Conservation (phyloP, 2,888 invertebrate species). For the Incurvaria masculella region DNA sequence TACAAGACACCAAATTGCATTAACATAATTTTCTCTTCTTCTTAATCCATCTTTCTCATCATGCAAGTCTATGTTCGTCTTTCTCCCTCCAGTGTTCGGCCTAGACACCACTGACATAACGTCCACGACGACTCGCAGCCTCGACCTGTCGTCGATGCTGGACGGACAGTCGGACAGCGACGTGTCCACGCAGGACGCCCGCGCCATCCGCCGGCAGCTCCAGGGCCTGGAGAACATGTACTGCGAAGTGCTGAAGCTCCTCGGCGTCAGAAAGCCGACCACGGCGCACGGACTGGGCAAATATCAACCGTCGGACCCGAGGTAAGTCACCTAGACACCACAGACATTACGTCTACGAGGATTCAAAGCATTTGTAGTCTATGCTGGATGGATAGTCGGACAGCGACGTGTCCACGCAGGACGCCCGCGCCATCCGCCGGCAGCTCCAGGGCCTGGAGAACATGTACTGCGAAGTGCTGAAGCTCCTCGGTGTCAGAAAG, state of each 20-base stretch:
- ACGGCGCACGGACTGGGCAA: slow-evolving; percentile 22
- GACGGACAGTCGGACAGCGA: slow-evolving; percentile 75
- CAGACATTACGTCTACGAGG: slow-evolving; percentile 63
- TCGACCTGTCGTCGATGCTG: slow-evolving; percentile 75
- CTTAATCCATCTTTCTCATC: no score
- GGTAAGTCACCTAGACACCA: slow-evolving; percentile 30
- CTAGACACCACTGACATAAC: slow-evolving; percentile 73
- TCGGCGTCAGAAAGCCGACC: slow-evolving; percentile 36
- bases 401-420: slow-evolving; percentile 71
- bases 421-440: slow-evolving; percentile 73
- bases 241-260: slow-evolving; percentile 66
- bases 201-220: slow-evolving; percentile 75
- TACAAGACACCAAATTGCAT: no score
- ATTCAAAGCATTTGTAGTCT: slow-evolving; percentile 74
- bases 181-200: slow-evolving; percentile 71
- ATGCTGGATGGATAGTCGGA: slow-evolving; percentile 74
- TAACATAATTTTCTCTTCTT: no score
- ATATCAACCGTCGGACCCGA: slow-evolving; percentile 56
- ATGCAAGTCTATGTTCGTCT: slow-evolving; percentile 1
- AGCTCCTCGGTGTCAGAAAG: slow-evolving; percentile 40
- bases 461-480: slow-evolving; percentile 81
- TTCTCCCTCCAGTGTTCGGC: slow-evolving; percentile 58
- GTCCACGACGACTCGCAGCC: slow-evolving; percentile 72
- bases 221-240: slow-evolving; percentile 86
- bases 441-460: slow-evolving; percentile 80